Percentiles rank a stretch among this genome's conserved stretches.
Evolutionary conservation across 2,888 invertebrate genomes (phyloP).

Genomic region (Pristionchus japonicus): DNA sequence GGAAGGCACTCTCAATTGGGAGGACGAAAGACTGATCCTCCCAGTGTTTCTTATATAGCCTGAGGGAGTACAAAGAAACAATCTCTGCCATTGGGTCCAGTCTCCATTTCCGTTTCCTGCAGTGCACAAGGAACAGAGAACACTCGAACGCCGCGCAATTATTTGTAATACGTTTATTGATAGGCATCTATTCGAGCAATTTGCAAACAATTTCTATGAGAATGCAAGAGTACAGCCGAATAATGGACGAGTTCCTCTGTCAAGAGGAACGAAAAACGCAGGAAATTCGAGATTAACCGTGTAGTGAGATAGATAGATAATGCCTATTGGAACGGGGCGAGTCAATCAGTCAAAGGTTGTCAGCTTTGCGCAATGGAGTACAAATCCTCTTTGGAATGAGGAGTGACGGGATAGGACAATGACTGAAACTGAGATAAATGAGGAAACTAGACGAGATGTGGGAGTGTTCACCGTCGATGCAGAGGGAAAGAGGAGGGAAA

Average conservation of each 20-base stretch:
- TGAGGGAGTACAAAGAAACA: conserved; percentile 1
- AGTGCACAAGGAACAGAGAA: not conserved
- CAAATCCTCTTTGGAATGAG: conserved; percentile 1
- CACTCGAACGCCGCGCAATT: not conserved
- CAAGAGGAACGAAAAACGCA: not conserved
- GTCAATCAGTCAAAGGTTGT: conserved; percentile 36
- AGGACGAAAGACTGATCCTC: not conserved
- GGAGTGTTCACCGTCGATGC: conserved; percentile 30
- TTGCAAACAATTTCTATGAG: conserved; percentile 30
- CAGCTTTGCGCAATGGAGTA: not conserved
- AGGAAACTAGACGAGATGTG: conserved; percentile 30
- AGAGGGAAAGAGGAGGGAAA: not conserved
- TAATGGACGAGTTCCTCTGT: conserved; percentile 14
- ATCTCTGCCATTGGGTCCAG: conserved; percentile 2
- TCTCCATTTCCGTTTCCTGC: not conserved
- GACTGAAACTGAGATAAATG: conserved; percentile 24
- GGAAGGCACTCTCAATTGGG: conserved; percentile 39
- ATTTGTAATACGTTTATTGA: conserved; percentile 36
- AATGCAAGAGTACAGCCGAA: not conserved
- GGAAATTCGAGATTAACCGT: conserved; percentile 37
- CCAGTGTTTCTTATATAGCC: conserved; percentile 24
- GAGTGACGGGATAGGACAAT: not conserved
- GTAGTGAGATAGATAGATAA: conserved; percentile 27
- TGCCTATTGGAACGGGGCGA: conserved; percentile 31
- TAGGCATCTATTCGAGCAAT: conserved; percentile 14